Percentiles rank a stretch among this genome's conserved stretches.
These are phyloP conservation scores for Allolobophora icterica DNA, from an alignment of 2,888 invertebrate genomes.

Conservation along the genomic window DNA sequence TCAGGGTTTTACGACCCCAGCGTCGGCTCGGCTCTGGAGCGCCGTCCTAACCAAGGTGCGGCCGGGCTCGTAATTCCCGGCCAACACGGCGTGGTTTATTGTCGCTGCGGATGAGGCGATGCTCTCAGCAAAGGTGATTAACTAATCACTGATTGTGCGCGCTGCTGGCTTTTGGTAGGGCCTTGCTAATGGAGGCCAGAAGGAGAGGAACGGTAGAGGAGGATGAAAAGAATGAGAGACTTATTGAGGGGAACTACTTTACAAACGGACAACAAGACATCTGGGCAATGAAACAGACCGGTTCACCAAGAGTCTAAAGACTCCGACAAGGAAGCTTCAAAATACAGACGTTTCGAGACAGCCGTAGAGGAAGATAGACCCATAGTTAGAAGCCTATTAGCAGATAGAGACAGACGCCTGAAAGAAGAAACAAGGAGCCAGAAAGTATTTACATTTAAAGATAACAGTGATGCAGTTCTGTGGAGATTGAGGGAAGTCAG, in stretches of 20 bases:
- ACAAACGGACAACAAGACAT: background rate
- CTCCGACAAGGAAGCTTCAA: background rate
- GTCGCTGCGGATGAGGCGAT: background rate
- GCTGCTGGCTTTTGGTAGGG: background rate
- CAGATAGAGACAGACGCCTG: background rate
- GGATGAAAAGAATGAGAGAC: background rate
- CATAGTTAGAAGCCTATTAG: background rate
- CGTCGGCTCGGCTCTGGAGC: background rate
- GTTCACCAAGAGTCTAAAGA: background rate
- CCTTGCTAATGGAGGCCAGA: slow-evolving; percentile 7
- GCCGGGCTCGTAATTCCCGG: background rate
- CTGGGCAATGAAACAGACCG: background rate
- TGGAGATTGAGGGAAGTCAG: too few species aligned
- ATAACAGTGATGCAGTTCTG: too few species aligned
- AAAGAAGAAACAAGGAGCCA: too few species aligned
- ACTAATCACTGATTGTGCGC: slow-evolving; percentile 3
- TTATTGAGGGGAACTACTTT: background rate
- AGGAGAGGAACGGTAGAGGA: background rate
- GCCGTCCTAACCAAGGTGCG: background rate
- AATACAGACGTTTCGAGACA: background rate
- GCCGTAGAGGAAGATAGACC: background rate
- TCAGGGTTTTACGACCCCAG: background rate
- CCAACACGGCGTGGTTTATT: slow-evolving; percentile 7
- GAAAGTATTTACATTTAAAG: too few species aligned
- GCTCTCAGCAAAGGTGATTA: background rate